These are phyloP conservation scores for Eucera pruinosa DNA, from an alignment of 2,888 invertebrate genomes.

Conservation along the genomic window DNA sequence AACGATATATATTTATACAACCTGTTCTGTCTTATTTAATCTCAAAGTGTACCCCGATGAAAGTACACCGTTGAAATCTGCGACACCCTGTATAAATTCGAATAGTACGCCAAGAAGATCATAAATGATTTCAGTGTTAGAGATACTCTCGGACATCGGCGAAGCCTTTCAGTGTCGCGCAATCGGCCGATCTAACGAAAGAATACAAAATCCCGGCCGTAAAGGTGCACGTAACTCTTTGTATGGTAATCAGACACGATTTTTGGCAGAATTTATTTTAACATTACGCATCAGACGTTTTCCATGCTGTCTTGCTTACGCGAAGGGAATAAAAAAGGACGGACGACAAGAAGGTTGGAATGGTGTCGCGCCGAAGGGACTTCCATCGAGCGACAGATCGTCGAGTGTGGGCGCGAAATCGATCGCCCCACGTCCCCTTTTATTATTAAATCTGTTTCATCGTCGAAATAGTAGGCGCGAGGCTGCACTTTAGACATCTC, in stretches of 20 bases:
- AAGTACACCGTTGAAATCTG: no score
- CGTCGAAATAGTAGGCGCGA: conserved; percentile 61
- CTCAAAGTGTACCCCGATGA: no score
- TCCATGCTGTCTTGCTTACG: conserved; percentile 21
- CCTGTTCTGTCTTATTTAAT: no score
- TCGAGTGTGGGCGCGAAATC: conserved; percentile 65
- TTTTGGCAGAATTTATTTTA: conserved; percentile 46
- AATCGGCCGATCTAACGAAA: conserved; percentile 1
- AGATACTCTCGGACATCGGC: no score
- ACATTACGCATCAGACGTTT: conserved; percentile 15
- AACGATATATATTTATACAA: no score
- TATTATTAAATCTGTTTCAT: conserved; percentile 64
- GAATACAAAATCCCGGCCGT: background rate
- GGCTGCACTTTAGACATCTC: conserved; percentile 50
- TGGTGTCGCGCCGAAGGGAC: conserved; percentile 26
- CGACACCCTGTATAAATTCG: no score
- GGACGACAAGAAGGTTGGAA: conserved; percentile 23
- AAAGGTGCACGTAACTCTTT: conserved; percentile 26
- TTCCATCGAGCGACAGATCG: conserved; percentile 40
- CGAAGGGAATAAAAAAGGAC: background rate
- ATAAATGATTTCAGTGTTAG: no score
- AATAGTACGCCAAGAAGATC: no score
- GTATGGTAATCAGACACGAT: conserved; percentile 49
- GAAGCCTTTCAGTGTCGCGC: background rate
- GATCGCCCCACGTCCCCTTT: conserved; percentile 57